Evolutionary conservation across 2,113 vertebrate genomes (phyloP).

Genomic region (Scophthalmus maximus): DNA sequence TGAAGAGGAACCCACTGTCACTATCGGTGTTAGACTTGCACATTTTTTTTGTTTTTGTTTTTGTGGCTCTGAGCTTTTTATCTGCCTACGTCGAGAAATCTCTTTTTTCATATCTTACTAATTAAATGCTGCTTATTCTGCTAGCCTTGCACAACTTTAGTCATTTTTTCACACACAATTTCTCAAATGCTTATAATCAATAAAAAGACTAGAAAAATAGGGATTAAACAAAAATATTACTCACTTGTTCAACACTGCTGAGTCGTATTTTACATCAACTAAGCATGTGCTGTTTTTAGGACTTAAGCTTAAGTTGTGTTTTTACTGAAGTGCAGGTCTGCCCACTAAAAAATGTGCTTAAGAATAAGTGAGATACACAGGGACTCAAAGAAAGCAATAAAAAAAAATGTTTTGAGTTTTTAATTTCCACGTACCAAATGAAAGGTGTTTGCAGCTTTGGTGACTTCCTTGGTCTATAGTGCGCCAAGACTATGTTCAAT

Average conservation of each 20-base stretch:
- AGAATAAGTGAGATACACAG: not conserved
- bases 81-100: not conserved
- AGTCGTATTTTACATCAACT: too few relatives aligned
- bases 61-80: not conserved
- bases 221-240: not conserved
- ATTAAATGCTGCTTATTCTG: not conserved
- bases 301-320: not conserved
- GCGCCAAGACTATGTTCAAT: not conserved
- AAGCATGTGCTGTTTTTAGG: too few relatives aligned
- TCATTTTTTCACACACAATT: not conserved
- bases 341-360: too few relatives aligned
- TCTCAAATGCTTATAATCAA: not conserved
- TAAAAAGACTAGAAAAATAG: not conserved
- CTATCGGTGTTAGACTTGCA: constrained; percentile 1
- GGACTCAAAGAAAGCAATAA: not conserved
- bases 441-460: not conserved
- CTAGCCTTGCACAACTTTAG: not conserved
- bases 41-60: not conserved
- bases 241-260: not conserved
- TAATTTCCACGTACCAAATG: constrained; percentile 1
- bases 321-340: not conserved
- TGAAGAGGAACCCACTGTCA: constrained; percentile 1
- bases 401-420: constrained; percentile 17
- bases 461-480: constrained; percentile 5
- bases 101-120: not conserved